phyloP scores from a whole-genome alignment of 2,113 vertebrate genomes.

The Ictalurus punctatus region DNA sequence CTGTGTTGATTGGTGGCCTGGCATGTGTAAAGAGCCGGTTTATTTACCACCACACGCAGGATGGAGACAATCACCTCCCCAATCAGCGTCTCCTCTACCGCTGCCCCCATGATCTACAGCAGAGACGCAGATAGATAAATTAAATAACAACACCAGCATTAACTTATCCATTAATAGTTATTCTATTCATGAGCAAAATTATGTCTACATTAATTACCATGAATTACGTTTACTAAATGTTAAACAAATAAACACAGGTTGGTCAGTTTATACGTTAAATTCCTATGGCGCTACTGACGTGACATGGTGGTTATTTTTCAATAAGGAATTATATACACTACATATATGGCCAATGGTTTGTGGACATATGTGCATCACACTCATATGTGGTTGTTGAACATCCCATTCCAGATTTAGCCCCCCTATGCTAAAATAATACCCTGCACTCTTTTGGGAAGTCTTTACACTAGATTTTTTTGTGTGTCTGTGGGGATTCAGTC shows the following conservation, averaged over 20 bases:
- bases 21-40: conserved; percentile 91
- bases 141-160: neutral
- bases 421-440: neutral
- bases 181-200: neutral
- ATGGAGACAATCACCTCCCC: conserved; percentile 85
- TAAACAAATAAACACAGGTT: neutral
- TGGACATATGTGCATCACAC: neutral
- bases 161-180: neutral
- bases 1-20: conserved; percentile 90
- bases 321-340: neutral
- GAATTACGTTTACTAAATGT: neutral
- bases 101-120: conserved; percentile 81
- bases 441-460: neutral
- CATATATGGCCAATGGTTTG: neutral
- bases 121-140: neutral
- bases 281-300: neutral
- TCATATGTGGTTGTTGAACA: neutral
- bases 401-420: neutral
- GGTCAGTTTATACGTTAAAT: neutral
- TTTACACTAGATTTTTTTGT: neutral
- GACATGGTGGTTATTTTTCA: neutral
- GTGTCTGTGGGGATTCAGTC: neutral
- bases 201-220: neutral
- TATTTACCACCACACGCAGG: conserved; percentile 81
- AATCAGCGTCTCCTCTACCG: conserved; percentile 83